Evolutionary conservation across 2,888 invertebrate species (phyloP), one percentile per base, ranked within the genome.

Genomic region (Yponomeuta cagnagella): DNA sequence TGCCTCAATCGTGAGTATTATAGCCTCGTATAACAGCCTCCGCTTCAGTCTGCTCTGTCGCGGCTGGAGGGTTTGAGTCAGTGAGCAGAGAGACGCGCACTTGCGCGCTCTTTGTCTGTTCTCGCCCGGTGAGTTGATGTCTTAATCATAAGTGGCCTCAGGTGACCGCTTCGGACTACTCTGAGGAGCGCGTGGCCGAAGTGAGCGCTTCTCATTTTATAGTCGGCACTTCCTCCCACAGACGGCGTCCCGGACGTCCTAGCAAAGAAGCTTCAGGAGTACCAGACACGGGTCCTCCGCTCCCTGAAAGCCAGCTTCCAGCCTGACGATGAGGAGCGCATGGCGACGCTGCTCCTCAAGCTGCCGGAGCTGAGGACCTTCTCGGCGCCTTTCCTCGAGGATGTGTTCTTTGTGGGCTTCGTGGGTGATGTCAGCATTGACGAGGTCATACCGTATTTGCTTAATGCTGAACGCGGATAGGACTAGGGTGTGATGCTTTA

Each of bases 381-480:
- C 82, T 94, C 96, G 72, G 95, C 96, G 2, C 90, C 95, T 15
- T 94, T 96, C 73, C 93, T 98, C 71, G 98, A 98, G 86, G 98
- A 98, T 81, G 93, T 98, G 71, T 98, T 98, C 93, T 98, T 98
- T 82, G 96, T 97, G 4, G 97, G 97, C 70, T 94, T 98, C 73
- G 95, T 98, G 69, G 98, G 98, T 6, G 97, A 96, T 85, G 97
- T 99, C 77, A 97, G 98, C 89, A 98, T 99, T 73, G 98, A 99
- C 82, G 97, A 96, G 81, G 97, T 99, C 77, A 96, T 99, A 86
- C 98, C 98, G 48, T 98, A 96, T 79, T 96, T 99, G 81, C 93
- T 99, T 76, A 68, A 68, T 12, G 48, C 68, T 10, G 68, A 68
- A 15, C 68, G 68, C 52, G 48, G 68, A 31, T 58, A 58, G 23